phyloP scores from a whole-genome alignment of 2,888 invertebrate species.

The Phlogophora meticulosa region DNA sequence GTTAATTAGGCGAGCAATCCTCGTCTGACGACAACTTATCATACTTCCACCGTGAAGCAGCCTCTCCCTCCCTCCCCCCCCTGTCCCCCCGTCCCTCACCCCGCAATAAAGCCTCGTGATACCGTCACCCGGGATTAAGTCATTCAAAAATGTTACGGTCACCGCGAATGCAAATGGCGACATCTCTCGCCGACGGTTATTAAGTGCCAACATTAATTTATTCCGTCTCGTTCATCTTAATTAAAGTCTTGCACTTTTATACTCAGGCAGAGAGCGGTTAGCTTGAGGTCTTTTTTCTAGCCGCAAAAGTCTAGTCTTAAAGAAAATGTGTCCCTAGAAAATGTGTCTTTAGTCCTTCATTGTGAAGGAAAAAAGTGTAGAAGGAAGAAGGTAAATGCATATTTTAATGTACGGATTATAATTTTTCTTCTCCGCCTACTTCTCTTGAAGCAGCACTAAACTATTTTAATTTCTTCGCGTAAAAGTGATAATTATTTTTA shows the following conservation, averaged over 20 bases:
- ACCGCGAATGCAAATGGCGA: constrained; percentile 73
- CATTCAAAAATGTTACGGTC: constrained; percentile 68
- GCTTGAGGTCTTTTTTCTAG: constrained; percentile 9
- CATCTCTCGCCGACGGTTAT: constrained; percentile 67
- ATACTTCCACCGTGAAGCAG: constrained; percentile 50
- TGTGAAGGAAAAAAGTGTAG: neutral
- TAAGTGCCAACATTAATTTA: constrained; percentile 74
- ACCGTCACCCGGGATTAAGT: constrained; percentile 64
- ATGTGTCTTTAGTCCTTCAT: neutral
- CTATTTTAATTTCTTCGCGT: constrained; percentile 33
- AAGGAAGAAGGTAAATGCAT: constrained; percentile 5
- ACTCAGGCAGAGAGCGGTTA: constrained; percentile 39
- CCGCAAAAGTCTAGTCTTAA: neutral
- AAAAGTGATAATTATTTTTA: constrained; percentile 25
- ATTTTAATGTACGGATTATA: neutral
- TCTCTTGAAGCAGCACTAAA: constrained; percentile 31
- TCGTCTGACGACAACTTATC: constrained; percentile 50
- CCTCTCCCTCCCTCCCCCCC: neutral
- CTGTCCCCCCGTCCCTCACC: neutral
- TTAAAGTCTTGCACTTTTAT: constrained; percentile 78
- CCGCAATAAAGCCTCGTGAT: constrained; percentile 53
- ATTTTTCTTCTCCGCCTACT: constrained; percentile 21
- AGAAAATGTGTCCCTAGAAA: neutral
- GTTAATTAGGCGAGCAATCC: constrained; percentile 52
- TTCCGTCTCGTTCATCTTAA: constrained; percentile 74